Evolutionary conservation across 37 sponge, comb jelly and placozoan species (phyloP), one percentile per base, ranked within the genome.

Genomic region (Amphimedon queenslandica): DNA sequence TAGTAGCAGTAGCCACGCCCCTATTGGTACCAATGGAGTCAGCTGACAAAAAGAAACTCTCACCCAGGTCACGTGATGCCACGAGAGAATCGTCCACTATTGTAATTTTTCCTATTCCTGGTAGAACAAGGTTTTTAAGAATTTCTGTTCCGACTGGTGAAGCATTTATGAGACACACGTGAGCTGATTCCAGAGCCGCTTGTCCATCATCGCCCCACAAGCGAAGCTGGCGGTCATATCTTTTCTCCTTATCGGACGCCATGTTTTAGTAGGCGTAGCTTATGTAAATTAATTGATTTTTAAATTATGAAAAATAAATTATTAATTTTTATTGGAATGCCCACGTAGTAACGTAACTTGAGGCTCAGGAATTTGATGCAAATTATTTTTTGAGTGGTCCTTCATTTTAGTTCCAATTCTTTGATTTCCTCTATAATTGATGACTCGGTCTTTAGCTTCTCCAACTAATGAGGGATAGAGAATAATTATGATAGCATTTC

Each of bases 151-250:
- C 99, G 0, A 82, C 75, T 0, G 93, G 84, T 29, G 99, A 78
- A 2, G 96, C 99, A 36, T 95, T 98, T 30, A 98, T 77, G 31
- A 98, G 78, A 51, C 99, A 98, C 1, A 98, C 77, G 67, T 84
- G 91, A 57, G 95, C 85, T 20, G 70, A 37, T 56, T 98, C 96
- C 27, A 98, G 76, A 2, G 77, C 63, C 4, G 42, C 35, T 43
- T 98, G 99, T 18, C 99, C 99, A 37, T 94, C 83, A 34, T 98
- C 96, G 42, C 99, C 99, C 99, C 99, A 98, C 73, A 98, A 85
- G 10, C 98, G 64, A 37, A 97, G 78, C 71, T 97, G 98, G 3
- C 98, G 79, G 69, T 97, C 98, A 63, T 97, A 97, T 25, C 88
- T 80, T 56, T 66, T 88, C 3, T 93, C 72, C 56, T 92, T 96